Conservation (phyloP, 1,140 invertebrate species). For the Ostrea denselamellosa region DNA sequence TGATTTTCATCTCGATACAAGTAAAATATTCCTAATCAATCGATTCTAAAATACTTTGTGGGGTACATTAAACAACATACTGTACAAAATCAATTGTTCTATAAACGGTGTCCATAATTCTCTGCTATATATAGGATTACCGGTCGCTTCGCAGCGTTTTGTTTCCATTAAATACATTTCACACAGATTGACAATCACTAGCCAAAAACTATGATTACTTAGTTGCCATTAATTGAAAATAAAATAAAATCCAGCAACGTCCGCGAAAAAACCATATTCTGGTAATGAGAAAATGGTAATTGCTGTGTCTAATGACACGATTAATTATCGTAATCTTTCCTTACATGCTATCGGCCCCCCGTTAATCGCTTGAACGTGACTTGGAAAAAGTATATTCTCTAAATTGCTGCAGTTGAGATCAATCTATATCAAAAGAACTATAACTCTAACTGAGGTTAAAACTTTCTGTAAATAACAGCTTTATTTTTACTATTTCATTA, state of each 20-base stretch:
- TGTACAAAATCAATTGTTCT: too few relatives aligned
- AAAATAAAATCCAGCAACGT: neutral
- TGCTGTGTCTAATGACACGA: neutral
- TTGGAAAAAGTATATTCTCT: neutral
- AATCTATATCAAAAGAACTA: neutral
- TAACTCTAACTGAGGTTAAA: neutral
- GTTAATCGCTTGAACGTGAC: neutral
- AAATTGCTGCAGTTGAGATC: neutral
- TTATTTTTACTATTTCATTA: too few relatives aligned
- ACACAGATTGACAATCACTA: neutral
- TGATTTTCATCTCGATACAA: too few relatives aligned
- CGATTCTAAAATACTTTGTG: too few relatives aligned
- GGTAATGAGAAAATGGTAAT: constrained; percentile 33
- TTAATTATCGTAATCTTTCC: constrained; percentile 23
- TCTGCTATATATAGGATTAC: too few relatives aligned
- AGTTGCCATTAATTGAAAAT: neutral
- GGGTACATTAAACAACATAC: too few relatives aligned
- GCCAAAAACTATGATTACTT: neutral
- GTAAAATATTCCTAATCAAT: too few relatives aligned
- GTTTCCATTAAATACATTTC: too few relatives aligned
- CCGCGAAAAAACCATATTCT: neutral
- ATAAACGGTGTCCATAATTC: too few relatives aligned
- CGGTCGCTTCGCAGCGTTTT: too few relatives aligned
- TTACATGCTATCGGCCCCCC: neutral
- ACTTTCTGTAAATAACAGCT: too few relatives aligned